Evolutionary conservation across 2,113 vertebrate species (phyloP).

Genomic region (Tympanuchus pallidicinctus): DNA sequence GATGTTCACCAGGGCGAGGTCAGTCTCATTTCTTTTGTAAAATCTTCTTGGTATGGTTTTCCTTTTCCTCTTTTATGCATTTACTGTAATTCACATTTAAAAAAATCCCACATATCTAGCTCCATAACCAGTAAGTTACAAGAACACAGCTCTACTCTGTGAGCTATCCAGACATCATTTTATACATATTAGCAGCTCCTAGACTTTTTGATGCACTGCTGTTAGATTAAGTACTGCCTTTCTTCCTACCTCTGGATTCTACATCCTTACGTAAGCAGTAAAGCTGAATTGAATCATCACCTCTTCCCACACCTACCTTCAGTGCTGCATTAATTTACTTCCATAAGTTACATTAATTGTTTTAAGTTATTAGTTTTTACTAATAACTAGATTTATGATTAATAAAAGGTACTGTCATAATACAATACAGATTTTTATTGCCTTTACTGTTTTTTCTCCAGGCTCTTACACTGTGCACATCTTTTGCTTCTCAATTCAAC

Average conservation of each 20-base stretch:
- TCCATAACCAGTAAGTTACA: background rate
- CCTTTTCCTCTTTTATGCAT: background rate
- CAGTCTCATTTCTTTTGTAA: background rate
- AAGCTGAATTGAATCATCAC: background rate
- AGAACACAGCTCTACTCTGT: background rate
- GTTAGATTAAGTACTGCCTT: background rate
- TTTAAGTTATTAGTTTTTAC: background rate
- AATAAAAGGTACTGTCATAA: background rate
- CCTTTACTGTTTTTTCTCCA: constrained; percentile 21
- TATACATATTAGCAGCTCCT: background rate
- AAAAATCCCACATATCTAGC: background rate
- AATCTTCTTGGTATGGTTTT: background rate
- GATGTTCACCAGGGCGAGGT: background rate
- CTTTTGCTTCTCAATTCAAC: background rate
- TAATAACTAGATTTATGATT: background rate
- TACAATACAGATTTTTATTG: background rate
- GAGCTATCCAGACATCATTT: background rate
- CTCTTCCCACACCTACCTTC: background rate
- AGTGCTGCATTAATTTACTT: background rate
- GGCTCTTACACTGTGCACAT: background rate
- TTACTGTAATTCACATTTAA: background rate
- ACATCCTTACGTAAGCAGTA: background rate
- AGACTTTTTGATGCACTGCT: background rate
- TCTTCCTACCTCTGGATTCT: background rate
- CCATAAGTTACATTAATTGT: background rate